phyloP scores from a whole-genome alignment of 2,888 invertebrate species.

The Drosophila infuscata region DNA sequence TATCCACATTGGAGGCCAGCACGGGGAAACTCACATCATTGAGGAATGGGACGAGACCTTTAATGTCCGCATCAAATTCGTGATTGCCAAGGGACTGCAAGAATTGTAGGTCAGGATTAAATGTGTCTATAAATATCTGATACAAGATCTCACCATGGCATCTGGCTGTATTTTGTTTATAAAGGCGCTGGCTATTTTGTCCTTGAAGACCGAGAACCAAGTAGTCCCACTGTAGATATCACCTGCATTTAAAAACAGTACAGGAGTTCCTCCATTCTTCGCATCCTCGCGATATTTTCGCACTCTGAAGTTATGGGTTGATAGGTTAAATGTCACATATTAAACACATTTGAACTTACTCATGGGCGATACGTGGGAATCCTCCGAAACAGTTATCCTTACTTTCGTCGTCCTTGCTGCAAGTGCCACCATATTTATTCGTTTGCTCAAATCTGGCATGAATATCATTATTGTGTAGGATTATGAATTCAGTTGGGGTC shows the following conservation, averaged over 20 bases:
- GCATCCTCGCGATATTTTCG: conserved; percentile 87
- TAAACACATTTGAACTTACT: conserved; percentile 66
- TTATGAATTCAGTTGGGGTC: conserved; percentile 87
- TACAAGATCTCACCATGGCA: conserved; percentile 89
- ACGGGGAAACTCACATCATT: conserved; percentile 90
- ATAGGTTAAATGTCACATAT: neutral
- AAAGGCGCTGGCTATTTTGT: conserved; percentile 91
- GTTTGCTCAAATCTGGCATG: conserved; percentile 94
- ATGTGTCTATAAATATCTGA: neutral
- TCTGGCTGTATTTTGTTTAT: conserved; percentile 92
- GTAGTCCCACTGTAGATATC: conserved; percentile 96
- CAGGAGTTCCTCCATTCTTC: conserved; percentile 87
- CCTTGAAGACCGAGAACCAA: conserved; percentile 94
- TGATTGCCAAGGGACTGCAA: conserved; percentile 94
- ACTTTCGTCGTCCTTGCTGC: conserved; percentile 86
- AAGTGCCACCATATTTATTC: conserved; percentile 89
- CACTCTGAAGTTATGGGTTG: conserved; percentile 85
- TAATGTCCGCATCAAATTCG: conserved; percentile 94
- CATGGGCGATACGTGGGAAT: conserved; percentile 90
- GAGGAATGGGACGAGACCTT: conserved; percentile 91
- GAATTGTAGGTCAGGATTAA: neutral
- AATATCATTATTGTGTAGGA: conserved; percentile 96
- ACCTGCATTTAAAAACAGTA: conserved; percentile 95
- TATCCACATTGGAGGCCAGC: conserved; percentile 91
- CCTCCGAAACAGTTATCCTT: conserved; percentile 93